Evolutionary conservation across 2,113 vertebrate species (phyloP), one percentile per base, ranked within the genome.

Genomic region (Rynchops niger): DNA sequence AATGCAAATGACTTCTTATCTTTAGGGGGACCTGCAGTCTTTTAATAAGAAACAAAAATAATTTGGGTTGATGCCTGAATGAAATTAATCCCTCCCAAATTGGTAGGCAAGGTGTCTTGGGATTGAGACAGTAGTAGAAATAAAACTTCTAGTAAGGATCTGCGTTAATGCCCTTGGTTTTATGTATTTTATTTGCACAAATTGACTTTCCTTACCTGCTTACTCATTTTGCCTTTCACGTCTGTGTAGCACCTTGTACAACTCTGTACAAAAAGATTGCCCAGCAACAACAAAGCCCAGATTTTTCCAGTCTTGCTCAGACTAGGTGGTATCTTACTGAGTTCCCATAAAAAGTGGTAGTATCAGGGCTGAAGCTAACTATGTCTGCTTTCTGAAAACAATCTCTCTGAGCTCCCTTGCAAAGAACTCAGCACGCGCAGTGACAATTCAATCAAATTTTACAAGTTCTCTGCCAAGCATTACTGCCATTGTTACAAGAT

Each of bases 101-200:
- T 77, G 38, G 40, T 53, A 80, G 36, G 61, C 43, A 86, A 94
- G 62, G 58, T 77, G 66, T 50, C 27, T 65, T 80, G 82, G 81
- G 78, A 91, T 87, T 73, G 45, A 76, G 78, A 69, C 7, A 82
- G 17, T 6, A 67, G 49, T 8, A 58, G n/a, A 89, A 94, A 89
- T 73, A 77, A 71, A 91, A 55, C 26, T 65, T 81, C 61, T 30
- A 66, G 23, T 26, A 81, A 80, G 55, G 26, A 86, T 86, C 55
- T 90, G 53, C 42, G 79, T 43, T 23, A 94, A 82, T 53, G 36
- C 13, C 26, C 49, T 61, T 91, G n/a, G 3, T 90, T 89, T 91
- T 55, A 93, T 43, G 21, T 71, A 93, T 92, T 97, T 95, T 83
- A 97, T 86, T 93, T 88, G 79, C 92, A 96, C 77, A 96, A 95